Evolutionary conservation across 2,888 invertebrate species (phyloP), one percentile per base, ranked within the genome.

Genomic region (Pammene fasciana): DNA sequence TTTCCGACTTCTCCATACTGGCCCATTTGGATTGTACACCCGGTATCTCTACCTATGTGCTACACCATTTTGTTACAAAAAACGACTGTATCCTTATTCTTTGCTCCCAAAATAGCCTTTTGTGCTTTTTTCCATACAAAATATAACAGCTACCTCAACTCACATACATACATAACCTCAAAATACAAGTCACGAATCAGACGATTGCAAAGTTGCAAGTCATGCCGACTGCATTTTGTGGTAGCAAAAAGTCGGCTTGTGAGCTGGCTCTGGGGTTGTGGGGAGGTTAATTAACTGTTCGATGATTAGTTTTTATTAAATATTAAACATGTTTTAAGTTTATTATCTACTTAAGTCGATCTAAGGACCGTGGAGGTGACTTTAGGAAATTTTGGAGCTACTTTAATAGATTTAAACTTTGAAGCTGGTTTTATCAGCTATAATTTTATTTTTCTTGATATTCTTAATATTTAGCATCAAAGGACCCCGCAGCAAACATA

Each of bases 241-340:
- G 68, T 70, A 70, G 70, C 70, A 70, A 70, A 70, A 70, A 70
- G 65, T 64, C 64, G 59, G 59, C 34, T 48, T 46, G 16, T 57
- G 43, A 68, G 48, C 14, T 38, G 45, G 41, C 16, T 59, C 26
- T 61, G 48, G 62, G 68, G 68, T 54, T 65, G 59, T 60, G 38
- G 52, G 18, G 57, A 54, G 36, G 68, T 26, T 65, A 60, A 65
- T 70, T 65, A 62, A 48, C 38, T 36, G 50, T 26, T 45, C n/a
- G 50, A 60, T 48, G 36, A 36, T 60, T 59, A 9, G 34, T 34
- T 45, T 26, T 59, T 59, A 59, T 59, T 59, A 59, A 59, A 45
- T 45, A 54, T 5, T 52, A 3, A 48, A 10, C 46, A 8, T 14
- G 16, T 5, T 18, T 11, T 50, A 50, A 16, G 16, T 11, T 56